Percentiles rank a stretch among this genome's conserved stretches.
Evolutionary conservation across 2,113 vertebrate genomes (phyloP).

Genomic region (Rafetus swinhoei): DNA sequence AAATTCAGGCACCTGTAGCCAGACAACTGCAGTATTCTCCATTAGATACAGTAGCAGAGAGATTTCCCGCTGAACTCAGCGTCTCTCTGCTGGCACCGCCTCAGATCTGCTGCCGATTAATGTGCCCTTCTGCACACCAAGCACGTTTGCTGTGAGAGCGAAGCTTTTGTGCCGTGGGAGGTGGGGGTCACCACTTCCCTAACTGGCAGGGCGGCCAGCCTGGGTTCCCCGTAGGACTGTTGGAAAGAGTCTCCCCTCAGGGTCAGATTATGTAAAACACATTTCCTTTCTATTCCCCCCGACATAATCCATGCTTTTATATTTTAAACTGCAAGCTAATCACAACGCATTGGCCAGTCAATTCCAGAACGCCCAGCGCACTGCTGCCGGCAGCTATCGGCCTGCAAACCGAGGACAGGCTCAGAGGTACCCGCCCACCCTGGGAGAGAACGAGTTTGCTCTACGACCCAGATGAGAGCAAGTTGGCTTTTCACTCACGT

Average conservation of each 20-base stretch:
- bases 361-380: background rate
- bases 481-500: too few relatives aligned
- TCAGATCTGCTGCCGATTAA: background rate
- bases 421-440: background rate
- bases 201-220: accelerated
- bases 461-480: too few relatives aligned
- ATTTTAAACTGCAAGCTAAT: background rate
- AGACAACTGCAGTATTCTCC: constrained; percentile 13
- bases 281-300: background rate
- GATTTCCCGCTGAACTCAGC: accelerated
- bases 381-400: background rate
- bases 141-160: background rate
- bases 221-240: accelerated
- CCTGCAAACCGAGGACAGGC: background rate
- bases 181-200: background rate
- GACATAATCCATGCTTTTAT: background rate
- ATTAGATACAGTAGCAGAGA: background rate
- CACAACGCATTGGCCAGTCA: background rate
- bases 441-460: too few relatives aligned
- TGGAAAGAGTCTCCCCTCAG: background rate
- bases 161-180: background rate
- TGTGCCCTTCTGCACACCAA: background rate
- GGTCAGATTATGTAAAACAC: background rate
- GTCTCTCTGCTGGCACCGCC: background rate
- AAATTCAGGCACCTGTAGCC: constrained; percentile 58